Evolutionary conservation across 37 sponge, comb jelly and placozoan species (phyloP).

Genomic region (Aphrocallistes beatrix): DNA sequence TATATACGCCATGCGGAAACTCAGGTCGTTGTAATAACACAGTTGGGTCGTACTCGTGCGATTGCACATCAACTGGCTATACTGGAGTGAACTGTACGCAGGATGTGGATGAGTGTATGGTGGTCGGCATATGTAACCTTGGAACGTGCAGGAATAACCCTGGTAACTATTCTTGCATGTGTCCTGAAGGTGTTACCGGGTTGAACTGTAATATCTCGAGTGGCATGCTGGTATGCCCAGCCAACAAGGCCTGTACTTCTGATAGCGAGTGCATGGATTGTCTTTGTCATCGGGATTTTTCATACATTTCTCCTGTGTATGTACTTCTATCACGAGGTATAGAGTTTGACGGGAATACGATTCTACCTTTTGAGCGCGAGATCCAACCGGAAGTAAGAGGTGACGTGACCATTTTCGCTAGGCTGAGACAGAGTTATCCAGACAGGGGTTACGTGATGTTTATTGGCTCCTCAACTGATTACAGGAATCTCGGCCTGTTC

Average conservation of each 20-base stretch:
- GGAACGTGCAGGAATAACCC: not conserved
- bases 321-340: not conserved
- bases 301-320: not conserved
- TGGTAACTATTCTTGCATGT: not conserved
- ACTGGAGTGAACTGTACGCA: not conserved
- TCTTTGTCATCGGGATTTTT: not conserved
- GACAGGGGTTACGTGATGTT: slow-evolving; percentile 6
- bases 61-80: not conserved
- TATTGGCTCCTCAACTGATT: not conserved
- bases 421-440: not conserved
- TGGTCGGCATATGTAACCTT: not conserved
- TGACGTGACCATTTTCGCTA: not conserved
- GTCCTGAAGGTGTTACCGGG: not conserved
- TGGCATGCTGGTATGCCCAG: not conserved
- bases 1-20: not conserved
- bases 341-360: not conserved
- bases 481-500: not conserved
- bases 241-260: not conserved
- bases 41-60: not conserved
- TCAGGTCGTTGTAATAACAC: not conserved
- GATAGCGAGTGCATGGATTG: not conserved
- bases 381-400: not conserved
- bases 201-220: not conserved
- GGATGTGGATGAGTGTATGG: not conserved
- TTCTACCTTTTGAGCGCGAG: not conserved